These are phyloP conservation scores for Marasmarcha lunaedactyla DNA, from an alignment of 2,888 invertebrate genomes.

Conservation along the genomic window DNA sequence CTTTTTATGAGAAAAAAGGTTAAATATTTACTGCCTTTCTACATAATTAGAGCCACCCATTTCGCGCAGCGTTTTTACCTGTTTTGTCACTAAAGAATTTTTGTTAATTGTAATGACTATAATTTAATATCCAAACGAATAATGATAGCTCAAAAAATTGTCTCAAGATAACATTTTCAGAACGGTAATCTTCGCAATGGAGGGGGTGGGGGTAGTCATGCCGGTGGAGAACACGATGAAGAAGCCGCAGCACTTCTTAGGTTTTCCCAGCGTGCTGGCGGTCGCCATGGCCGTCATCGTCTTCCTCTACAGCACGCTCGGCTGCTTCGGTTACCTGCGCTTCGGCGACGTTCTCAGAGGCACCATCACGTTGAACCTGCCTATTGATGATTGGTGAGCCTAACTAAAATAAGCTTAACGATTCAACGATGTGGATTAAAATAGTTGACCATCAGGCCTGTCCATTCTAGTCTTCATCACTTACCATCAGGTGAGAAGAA, in stretches of 20 bases:
- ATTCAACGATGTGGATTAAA: no score
- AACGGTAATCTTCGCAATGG: slow-evolving; percentile 97
- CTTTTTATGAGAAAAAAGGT: no score
- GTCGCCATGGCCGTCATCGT: slow-evolving; percentile 87
- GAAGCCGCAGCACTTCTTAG: slow-evolving; percentile 82
- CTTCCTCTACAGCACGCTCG: slow-evolving; percentile 81
- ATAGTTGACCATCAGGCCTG: no score
- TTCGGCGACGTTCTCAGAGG: slow-evolving; percentile 79
- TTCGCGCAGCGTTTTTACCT: no score
- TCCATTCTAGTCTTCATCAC: no score
- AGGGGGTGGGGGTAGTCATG: slow-evolving; percentile 93
- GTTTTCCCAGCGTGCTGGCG: slow-evolving; percentile 86
- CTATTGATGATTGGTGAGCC: slow-evolving; percentile 73
- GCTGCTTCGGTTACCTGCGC: slow-evolving; percentile 89
- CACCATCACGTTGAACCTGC: slow-evolving; percentile 90
- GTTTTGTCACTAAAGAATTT: no score
- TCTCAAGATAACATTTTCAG: slow-evolving; percentile 40
- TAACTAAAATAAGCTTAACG: no score
- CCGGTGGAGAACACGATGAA: slow-evolving; percentile 94
- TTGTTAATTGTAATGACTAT: no score
- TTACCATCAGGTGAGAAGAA: no score
- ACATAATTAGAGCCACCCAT: no score
- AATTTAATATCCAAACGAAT: no score
- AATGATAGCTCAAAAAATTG: background rate
- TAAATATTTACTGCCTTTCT: no score